phyloP scores from a whole-genome alignment of 2,888 invertebrate species.

The Aphodius sticticus region DNA sequence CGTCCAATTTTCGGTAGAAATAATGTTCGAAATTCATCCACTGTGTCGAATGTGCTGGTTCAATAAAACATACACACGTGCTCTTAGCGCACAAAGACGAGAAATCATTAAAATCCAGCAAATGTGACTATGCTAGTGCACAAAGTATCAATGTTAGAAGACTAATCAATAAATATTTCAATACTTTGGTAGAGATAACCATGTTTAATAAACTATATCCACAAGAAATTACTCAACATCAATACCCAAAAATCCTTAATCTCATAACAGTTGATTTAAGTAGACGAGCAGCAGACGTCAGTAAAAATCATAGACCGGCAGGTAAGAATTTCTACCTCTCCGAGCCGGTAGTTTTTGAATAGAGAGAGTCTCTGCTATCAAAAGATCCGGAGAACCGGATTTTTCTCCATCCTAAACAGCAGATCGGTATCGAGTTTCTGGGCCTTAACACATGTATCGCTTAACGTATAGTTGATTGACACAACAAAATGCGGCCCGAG shows the following conservation, averaged over 20 bases:
- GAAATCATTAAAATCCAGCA: no score
- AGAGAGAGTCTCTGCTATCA: neutral
- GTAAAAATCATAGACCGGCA: neutral
- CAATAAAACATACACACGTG: no score
- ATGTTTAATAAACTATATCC: no score
- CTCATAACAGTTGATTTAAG: neutral
- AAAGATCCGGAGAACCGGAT: neutral
- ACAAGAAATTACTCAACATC: no score
- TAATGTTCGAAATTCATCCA: no score
- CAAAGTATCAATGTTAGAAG: no score
- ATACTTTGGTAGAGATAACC: no score
- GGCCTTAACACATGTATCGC: neutral
- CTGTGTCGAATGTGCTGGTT: no score
- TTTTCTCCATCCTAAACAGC: slow-evolving; percentile 18
- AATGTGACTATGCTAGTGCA: no score
- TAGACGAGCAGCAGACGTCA: neutral
- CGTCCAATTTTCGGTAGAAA: no score
- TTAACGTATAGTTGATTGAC: neutral
- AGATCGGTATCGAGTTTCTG: slow-evolving; percentile 30
- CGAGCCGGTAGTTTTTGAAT: neutral
- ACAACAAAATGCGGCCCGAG: neutral
- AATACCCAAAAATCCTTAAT: neutral
- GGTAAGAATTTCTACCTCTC: neutral
- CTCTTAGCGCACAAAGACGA: no score
- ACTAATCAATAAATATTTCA: no score